Evolutionary conservation across 2,797 vertebrate species (phyloP).

Genomic region (Clarias platycephalus): DNA sequence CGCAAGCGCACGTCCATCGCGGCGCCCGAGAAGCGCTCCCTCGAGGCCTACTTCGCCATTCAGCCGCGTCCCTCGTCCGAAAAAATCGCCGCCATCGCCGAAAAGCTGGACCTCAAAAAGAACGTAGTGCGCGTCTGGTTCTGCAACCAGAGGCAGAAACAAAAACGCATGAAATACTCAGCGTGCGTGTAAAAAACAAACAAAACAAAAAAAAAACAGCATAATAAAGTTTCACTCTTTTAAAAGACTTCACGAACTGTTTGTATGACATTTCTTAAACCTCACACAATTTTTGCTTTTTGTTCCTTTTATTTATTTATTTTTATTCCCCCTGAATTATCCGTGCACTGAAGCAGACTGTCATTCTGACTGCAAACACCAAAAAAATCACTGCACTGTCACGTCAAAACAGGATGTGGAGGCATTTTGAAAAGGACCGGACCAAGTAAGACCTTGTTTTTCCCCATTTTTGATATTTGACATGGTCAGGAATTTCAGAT

Average conservation of each 20-base stretch:
- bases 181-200: slow-evolving; percentile 82
- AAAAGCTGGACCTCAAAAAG: slow-evolving; percentile 97
- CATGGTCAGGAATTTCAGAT: slow-evolving; percentile 63
- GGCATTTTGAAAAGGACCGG: slow-evolving; percentile 73
- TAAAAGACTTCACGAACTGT: slow-evolving; percentile 71
- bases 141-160: slow-evolving; percentile 98
- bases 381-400: slow-evolving; percentile 53
- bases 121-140: slow-evolving; percentile 99
- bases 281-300: slow-evolving; percentile 61
- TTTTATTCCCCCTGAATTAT: slow-evolving; percentile 65
- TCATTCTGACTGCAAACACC: slow-evolving; percentile 65
- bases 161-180: slow-evolving; percentile 98
- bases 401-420: slow-evolving; percentile 72
- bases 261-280: slow-evolving; percentile 80
- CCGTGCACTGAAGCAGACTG: slow-evolving; percentile 71
- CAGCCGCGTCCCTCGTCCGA: slow-evolving; percentile 94
- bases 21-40: slow-evolving; percentile 90
- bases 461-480: slow-evolving; percentile 69
- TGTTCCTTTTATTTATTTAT: slow-evolving; percentile 47
- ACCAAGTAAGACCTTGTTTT: slow-evolving; percentile 92
- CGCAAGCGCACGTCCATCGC: slow-evolving; percentile 95
- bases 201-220: too few relatives aligned
- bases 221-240: slow-evolving; percentile 37
- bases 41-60: slow-evolving; percentile 95
- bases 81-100: slow-evolving; percentile 95